Evolutionary conservation across 2,113 vertebrate genomes (phyloP), one percentile per base, ranked within the genome.

Genomic region (Tautogolabrus adspersus): DNA sequence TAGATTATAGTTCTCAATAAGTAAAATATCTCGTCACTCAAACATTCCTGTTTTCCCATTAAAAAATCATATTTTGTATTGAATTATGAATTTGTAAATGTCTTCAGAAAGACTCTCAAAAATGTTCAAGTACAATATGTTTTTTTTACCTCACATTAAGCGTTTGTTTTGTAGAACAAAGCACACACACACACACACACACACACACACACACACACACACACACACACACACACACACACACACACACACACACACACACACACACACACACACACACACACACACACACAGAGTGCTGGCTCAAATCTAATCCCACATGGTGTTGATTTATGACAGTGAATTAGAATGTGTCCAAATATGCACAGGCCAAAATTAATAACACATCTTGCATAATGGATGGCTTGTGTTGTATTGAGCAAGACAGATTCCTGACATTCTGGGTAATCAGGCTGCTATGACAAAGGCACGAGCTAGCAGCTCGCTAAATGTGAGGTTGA

Each of bases 341-440:
- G 69, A 80, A 83, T 83, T 62, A 81, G n/a, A 87, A 69, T 75
- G 68, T 79, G 51, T 72, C 56, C 52, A 83, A 66, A 83, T 38
- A 81, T 85, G 81, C 72, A 75, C 18, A 23, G 55, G 13, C 59
- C 64, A 56, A 72, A 74, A 89, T 82, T 70, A 84, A 85, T 69
- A 86, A 65, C 62, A 42, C 58, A 63, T 68, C 34, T 62, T 77
- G 40, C 75, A 89, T 82, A 92, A 87, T 81, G 70, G 71, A 56
- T 71, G 54, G 55, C 52, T 89, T 90, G 88, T 90, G 81, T 79
- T 74, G 44, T 38, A 66, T 62, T 73, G 65, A 81, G 52, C 65
- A 52, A 23, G 66, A 76, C 80, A 79, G 61, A 91, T 90, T 89
- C 86, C 61, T 81, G 65, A 70, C 84, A 90, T 87, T 87, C 76